Evolutionary conservation across 2,113 vertebrate species (phyloP), one percentile per base, ranked within the genome.

Genomic region (Halichoeres trimaculatus): DNA sequence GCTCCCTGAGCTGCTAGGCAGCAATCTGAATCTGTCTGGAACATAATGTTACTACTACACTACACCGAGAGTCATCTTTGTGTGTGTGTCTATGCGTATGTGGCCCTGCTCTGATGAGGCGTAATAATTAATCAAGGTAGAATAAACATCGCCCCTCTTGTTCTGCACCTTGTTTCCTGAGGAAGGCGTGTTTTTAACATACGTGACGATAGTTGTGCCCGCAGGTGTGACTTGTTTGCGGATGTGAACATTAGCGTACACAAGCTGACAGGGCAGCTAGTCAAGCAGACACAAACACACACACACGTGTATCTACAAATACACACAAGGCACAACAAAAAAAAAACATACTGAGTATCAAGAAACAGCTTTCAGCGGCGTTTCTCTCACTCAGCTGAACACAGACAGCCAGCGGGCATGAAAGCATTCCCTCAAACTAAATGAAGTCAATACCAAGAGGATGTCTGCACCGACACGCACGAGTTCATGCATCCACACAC

Each of bases 401-500:
- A 50, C 50, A 81, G 58, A 83, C 70, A 70, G 68, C 36, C 30
- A 69, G 62, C 23, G 36, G 40, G 41, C 38, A 55, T 76, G 24
- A 85, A 80, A 63, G 62, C 72, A 74, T 77, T 57, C 41, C 56
- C 13, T 70, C 23, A 54, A 10, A 78, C 30, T 10, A 22, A 38
- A 30, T 3, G 1, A 38, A 64, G 64, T 84, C 45, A 53, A 1
- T 55, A 59, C 51, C 67, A 64, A 48, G 14, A 10, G 51, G 64
- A 52, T 50, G 4, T 78, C 60, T 74, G 62, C 43, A 26, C 55
- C 13, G 4, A 54, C 30, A 30, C 6, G 30, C 30, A 6, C 58
- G 51, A 74, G 53, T 79, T 78, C 47, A 81, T 71, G 65, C 85
- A 70, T 36, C 66, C 41, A 19, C 71, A 80, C 82, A 61, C 81